Conservation (phyloP, 2,113 vertebrate species). For the Spermophilus dauricus region DNA sequence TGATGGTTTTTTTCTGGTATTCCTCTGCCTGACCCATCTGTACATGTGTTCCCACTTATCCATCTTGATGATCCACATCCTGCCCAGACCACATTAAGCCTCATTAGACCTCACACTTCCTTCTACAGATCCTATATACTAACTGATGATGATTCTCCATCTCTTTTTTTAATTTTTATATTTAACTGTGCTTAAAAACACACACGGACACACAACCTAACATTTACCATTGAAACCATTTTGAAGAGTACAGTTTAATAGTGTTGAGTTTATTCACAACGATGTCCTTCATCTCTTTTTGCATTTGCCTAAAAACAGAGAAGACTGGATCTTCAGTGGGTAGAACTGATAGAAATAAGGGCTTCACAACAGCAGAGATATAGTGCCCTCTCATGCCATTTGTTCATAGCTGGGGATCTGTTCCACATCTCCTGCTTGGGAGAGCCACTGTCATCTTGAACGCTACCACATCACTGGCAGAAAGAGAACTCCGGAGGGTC, state of each 20-base stretch:
- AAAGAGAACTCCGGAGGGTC: not conserved
- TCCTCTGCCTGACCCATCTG: not conserved
- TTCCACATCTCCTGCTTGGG: not conserved
- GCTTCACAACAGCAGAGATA: not conserved
- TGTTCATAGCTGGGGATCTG: not conserved
- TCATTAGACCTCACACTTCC: not conserved
- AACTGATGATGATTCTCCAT: not conserved
- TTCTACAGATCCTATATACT: not conserved
- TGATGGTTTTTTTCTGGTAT: not conserved
- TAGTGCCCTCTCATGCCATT: not conserved
- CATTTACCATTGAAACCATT: not conserved
- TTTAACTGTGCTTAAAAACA: not conserved
- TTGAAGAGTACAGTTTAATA: not conserved
- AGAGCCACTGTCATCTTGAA: not conserved
- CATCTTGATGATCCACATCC: not conserved
- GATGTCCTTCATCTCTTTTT: no score
- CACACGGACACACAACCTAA: not conserved
- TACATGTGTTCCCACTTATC: not conserved
- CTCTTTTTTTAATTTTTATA: not conserved
- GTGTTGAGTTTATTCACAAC: no score
- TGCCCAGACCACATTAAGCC: not conserved
- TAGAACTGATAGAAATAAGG: not conserved
- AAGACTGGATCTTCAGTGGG: not conserved
- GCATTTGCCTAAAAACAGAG: not conserved
- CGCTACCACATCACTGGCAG: not conserved